These are phyloP conservation scores for Taeniopygia guttata DNA, from an alignment of 2,797 vertebrate species.

Conservation along the genomic window DNA sequence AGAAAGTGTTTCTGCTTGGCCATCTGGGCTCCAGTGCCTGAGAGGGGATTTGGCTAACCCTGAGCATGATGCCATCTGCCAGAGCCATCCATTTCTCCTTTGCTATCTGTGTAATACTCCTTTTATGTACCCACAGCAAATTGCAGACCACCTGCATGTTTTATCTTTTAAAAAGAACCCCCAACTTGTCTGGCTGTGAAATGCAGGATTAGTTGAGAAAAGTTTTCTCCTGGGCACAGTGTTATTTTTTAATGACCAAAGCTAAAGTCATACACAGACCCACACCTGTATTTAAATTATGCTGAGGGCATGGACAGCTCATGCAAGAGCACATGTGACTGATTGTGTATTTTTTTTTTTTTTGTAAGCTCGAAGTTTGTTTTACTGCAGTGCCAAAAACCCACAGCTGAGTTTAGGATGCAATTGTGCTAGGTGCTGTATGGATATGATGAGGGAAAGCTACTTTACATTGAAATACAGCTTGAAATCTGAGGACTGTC, in stretches of 20 bases:
- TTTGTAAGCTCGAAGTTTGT: background rate
- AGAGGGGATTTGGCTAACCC: slow-evolving; percentile 51
- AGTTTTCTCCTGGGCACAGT: background rate
- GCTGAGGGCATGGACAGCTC: background rate
- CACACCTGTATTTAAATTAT: background rate
- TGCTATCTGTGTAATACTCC: slow-evolving; percentile 5
- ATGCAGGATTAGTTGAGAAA: background rate
- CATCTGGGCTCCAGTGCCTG: slow-evolving; percentile 31
- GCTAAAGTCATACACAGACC: background rate
- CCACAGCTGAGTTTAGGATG: background rate
- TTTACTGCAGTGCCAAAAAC: background rate
- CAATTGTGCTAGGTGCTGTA: background rate
- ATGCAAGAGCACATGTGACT: background rate
- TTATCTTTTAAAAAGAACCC: background rate
- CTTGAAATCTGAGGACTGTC: background rate
- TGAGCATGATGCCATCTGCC: slow-evolving; percentile 36
- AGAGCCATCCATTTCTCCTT: slow-evolving; percentile 30
- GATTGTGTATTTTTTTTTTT: background rate
- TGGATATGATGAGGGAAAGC: background rate
- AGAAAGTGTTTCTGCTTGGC: slow-evolving; percentile 41
- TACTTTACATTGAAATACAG: background rate
- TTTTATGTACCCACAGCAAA: slow-evolving; percentile 41
- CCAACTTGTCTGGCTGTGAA: background rate
- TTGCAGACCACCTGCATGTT: slow-evolving; percentile 11
- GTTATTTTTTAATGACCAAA: background rate